Evolutionary conservation across 2,888 invertebrate species (phyloP).

Genomic region (Lasioglossum malachurum): DNA sequence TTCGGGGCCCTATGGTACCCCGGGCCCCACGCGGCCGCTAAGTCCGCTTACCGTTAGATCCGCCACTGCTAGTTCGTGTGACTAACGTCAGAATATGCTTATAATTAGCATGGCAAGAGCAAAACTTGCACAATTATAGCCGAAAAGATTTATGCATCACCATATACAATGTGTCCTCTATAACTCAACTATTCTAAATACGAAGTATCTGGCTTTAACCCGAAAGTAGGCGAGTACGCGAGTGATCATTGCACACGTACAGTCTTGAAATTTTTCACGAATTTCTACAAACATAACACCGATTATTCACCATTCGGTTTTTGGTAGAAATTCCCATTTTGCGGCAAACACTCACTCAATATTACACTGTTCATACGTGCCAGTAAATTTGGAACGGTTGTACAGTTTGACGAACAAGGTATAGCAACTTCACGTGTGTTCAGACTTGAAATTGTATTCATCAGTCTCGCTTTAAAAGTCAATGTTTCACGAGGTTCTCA

Average conservation of each 20-base stretch:
- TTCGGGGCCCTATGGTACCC: too few species aligned
- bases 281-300: constrained; percentile 22
- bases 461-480: background rate
- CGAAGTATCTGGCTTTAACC: constrained; percentile 33
- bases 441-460: background rate
- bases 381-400: background rate
- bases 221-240: constrained; percentile 53
- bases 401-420: background rate
- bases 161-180: constrained; percentile 19
- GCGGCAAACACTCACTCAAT: background rate
- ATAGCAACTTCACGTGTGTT: background rate
- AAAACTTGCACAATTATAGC: constrained; percentile 20
- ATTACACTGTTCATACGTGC: background rate
- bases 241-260: constrained; percentile 11
- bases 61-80: background rate
- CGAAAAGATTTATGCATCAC: constrained; percentile 41
- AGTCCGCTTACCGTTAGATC: too few species aligned
- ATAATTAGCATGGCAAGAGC: constrained; percentile 1
- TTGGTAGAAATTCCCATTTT: constrained; percentile 2
- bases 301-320: background rate
- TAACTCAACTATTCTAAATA: constrained; percentile 40
- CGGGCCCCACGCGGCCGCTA: too few species aligned
- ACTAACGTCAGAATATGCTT: constrained; percentile 4
- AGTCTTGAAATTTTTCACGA: constrained; percentile 19
- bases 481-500: background rate